Conservation (phyloP, 2,797 vertebrate species). For the Limnodromus scolopaceus region DNA sequence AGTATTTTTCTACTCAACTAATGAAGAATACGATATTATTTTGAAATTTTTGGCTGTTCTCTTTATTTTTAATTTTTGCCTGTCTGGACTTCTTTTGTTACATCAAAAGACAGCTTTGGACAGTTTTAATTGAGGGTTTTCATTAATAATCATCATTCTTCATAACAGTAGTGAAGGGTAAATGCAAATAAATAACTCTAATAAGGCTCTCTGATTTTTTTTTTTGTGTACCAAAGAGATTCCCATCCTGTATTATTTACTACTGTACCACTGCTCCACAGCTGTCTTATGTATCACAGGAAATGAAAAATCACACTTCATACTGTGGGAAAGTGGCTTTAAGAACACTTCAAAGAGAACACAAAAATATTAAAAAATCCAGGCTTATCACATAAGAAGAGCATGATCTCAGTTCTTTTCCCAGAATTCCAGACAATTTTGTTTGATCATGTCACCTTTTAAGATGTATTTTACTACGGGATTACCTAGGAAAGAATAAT, state of each 20-base stretch:
- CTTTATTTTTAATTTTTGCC: not conserved
- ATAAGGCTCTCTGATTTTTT: not conserved
- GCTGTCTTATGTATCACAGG: not conserved
- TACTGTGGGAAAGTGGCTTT: not conserved
- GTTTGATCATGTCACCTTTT: not conserved
- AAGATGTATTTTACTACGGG: not conserved
- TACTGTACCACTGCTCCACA: not conserved
- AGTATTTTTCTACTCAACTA: not conserved
- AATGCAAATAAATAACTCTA: not conserved
- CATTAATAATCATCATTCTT: not conserved
- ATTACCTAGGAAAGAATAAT: not conserved
- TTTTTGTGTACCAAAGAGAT: not conserved
- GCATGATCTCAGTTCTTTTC: not conserved
- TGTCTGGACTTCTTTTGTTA: not conserved
- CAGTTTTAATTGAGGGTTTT: not conserved
- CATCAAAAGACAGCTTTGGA: not conserved
- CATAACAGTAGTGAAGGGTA: not conserved
- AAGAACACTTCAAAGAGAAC: not conserved
- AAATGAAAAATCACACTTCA: constrained; percentile 22
- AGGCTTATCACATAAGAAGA: not conserved
- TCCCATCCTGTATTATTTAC: not conserved
- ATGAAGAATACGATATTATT: not conserved
- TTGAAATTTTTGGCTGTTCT: not conserved
- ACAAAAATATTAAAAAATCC: not conserved
- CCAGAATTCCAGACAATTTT: not conserved